Evolutionary conservation across 2,113 vertebrate species (phyloP).

Genomic region (Fulica atra): DNA sequence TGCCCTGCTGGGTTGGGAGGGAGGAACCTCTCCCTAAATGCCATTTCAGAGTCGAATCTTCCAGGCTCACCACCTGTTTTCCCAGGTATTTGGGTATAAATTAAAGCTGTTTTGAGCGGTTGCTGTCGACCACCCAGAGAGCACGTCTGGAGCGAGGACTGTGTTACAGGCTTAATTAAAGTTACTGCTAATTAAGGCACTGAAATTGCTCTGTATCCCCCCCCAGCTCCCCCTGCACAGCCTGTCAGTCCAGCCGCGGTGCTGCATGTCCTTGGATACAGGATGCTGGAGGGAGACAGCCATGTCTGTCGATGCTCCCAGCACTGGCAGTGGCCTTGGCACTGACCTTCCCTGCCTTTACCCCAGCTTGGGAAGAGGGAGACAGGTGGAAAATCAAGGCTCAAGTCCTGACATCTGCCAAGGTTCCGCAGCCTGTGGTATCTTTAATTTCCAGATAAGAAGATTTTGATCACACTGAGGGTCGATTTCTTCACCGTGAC

Average conservation of each 20-base stretch:
- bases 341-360: fast-evolving
- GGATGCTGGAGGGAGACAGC: background rate
- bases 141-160: background rate
- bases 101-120: background rate
- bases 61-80: background rate
- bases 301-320: fast-evolving
- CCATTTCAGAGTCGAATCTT: background rate
- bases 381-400: fast-evolving
- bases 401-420: background rate
- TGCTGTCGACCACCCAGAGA: background rate
- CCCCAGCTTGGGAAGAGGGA: fast-evolving
- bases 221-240: too few relatives aligned
- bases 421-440: fast-evolving
- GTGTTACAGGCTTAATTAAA: background rate
- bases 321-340: background rate
- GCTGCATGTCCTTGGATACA: fast-evolving
- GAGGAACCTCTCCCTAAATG: fast-evolving
- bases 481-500: background rate
- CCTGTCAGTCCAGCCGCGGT: fast-evolving
- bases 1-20: background rate
- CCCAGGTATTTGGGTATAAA: background rate
- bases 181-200: background rate
- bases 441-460: background rate
- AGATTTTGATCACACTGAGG: fast-evolving
- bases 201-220: background rate